Conservation (phyloP, 1,140 invertebrate species). For the Mya arenaria region DNA sequence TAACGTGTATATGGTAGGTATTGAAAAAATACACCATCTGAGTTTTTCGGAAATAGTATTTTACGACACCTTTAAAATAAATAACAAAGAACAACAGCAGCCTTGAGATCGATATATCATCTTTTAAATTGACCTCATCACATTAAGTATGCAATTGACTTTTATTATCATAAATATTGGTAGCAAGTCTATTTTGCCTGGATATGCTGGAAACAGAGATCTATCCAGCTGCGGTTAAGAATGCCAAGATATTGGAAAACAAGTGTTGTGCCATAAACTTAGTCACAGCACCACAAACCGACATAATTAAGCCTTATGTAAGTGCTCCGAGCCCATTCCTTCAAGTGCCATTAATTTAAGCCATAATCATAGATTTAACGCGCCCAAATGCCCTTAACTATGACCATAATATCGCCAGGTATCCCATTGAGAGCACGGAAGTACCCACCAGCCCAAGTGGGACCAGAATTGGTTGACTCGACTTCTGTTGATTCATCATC, state of each 20-base stretch:
- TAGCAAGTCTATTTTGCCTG: no score
- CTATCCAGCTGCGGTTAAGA: no score
- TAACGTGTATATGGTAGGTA: background rate
- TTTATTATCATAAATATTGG: no score
- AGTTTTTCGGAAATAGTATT: background rate
- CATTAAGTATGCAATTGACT: no score
- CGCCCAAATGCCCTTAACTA: background rate
- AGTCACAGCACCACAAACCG: background rate
- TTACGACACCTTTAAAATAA: background rate
- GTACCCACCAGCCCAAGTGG: conserved; percentile 48
- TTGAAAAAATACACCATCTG: no score
- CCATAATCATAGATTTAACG: background rate
- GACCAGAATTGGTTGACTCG: conserved; percentile 3
- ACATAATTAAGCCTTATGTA: background rate
- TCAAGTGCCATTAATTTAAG: background rate
- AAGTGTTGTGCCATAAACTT: background rate
- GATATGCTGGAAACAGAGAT: no score
- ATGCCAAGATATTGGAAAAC: background rate
- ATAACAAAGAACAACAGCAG: background rate
- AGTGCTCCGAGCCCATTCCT: background rate
- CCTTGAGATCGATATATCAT: background rate
- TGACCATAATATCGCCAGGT: background rate
- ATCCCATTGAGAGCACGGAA: background rate
- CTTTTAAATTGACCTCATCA: background rate
- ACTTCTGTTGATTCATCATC: conserved; percentile 27